phyloP scores from a whole-genome alignment of 2,113 vertebrate genomes.

The Seriola dumerili region DNA sequence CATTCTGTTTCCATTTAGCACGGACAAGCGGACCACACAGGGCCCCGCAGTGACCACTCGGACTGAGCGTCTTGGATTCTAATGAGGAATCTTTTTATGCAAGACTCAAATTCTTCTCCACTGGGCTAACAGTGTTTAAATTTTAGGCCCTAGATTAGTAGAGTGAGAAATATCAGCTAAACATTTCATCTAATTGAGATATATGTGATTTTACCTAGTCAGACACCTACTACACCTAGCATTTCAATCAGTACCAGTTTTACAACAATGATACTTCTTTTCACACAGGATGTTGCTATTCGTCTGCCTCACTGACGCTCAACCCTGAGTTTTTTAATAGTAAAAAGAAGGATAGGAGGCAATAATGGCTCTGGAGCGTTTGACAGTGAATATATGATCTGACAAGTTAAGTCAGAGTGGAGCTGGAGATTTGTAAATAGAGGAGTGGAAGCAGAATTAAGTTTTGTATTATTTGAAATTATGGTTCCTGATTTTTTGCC shows the following conservation, averaged over 20 bases:
- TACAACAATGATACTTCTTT: neutral
- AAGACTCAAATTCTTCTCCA: neutral
- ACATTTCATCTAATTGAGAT: neutral
- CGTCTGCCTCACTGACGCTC: neutral
- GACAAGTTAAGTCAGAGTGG: neutral
- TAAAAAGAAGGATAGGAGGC: constrained; percentile 1
- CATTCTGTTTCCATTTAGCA: constrained; percentile 73
- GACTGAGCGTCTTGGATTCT: neutral
- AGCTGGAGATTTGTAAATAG: neutral
- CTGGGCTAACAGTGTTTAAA: neutral
- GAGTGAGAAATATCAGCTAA: neutral
- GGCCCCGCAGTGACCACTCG: constrained; percentile 24
- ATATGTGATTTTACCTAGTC: neutral
- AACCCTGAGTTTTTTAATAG: constrained; percentile 5
- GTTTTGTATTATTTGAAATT: neutral
- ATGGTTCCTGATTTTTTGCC: neutral
- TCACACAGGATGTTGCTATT: neutral
- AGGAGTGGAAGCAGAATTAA: neutral
- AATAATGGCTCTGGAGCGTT: neutral
- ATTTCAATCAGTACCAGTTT: neutral
- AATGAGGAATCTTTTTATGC: neutral
- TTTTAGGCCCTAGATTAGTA: neutral
- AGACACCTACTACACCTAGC: neutral
- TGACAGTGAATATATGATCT: neutral
- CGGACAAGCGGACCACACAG: constrained; percentile 60